phyloP scores from a whole-genome alignment of 2,888 invertebrate genomes.

The Clusia tigrina region DNA sequence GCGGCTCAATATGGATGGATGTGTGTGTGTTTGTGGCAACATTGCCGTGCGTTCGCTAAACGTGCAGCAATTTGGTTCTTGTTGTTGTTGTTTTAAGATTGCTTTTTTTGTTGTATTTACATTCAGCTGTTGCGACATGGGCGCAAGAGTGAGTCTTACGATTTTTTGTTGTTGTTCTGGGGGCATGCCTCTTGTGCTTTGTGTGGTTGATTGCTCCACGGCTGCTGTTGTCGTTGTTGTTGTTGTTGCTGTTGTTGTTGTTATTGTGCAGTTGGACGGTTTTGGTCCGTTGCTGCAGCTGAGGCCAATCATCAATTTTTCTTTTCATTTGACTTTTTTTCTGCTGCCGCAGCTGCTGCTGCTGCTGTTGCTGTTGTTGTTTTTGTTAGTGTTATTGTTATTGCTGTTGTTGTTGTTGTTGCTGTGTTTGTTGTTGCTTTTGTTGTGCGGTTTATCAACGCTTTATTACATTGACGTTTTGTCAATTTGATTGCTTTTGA shows the following conservation, averaged over 20 bases:
- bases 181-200: conserved; percentile 12
- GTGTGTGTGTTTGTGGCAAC: too few species aligned
- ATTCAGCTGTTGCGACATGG: conserved; percentile 40
- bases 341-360: conserved; percentile 14
- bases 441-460: conserved; percentile 59
- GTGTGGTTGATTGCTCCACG: conserved; percentile 15
- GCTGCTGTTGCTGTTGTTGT: conserved; percentile 12
- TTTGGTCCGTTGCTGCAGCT: background rate
- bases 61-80: conserved; percentile 29
- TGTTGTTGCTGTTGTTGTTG: conserved; percentile 14
- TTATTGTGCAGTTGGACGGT: background rate
- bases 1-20: too few species aligned
- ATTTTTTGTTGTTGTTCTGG: conserved; percentile 27
- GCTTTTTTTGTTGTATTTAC: too few species aligned
- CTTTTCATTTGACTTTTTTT: background rate
- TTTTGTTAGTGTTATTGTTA: conserved; percentile 14
- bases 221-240: conserved; percentile 14
- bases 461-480: conserved; percentile 60
- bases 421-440: too few species aligned
- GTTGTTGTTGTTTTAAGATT: too few species aligned
- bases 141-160: conserved; percentile 28
- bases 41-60: too few species aligned
- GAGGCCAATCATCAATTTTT: conserved; percentile 46
- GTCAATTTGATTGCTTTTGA: conserved; percentile 61
- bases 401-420: conserved; percentile 22